Conservation (phyloP, 2,888 invertebrate genomes). For the Lagria hirta region DNA sequence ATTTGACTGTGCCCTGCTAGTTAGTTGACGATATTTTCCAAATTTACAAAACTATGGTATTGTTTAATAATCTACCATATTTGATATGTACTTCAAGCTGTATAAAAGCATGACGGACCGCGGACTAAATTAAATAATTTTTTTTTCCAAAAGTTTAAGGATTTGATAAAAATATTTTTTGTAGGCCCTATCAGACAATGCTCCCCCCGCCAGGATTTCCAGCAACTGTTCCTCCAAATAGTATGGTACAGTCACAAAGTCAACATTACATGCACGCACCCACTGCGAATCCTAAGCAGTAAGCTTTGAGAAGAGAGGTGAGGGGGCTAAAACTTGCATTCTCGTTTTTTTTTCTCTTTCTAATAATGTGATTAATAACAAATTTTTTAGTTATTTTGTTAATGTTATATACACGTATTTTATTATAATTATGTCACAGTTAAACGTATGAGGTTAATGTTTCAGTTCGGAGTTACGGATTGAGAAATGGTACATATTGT, state of each 20-base stretch:
- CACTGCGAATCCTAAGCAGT: constrained; percentile 39
- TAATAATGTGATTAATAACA: constrained; percentile 26
- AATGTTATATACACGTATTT: constrained; percentile 25
- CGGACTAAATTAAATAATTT: not conserved
- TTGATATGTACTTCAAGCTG: not conserved
- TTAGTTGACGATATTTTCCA: not conserved
- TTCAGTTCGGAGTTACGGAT: constrained; percentile 12
- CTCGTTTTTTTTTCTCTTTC: constrained; percentile 17
- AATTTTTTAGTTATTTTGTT: constrained; percentile 27
- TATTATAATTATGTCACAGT: constrained; percentile 13
- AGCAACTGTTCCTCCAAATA: constrained; percentile 19
- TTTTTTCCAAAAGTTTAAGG: not conserved
- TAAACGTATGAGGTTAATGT: not conserved
- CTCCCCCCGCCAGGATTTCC: constrained; percentile 23
- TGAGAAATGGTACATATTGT: constrained; percentile 23
- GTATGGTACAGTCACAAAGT: constrained; percentile 31
- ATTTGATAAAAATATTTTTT: not conserved
- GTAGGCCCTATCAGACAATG: constrained; percentile 14
- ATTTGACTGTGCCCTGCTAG: not conserved
- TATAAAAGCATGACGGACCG: not conserved
- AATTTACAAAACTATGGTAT: not conserved
- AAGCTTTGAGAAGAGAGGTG: too few species aligned
- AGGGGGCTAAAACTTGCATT: constrained; percentile 5
- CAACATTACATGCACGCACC: constrained; percentile 37
- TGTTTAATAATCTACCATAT: not conserved